phyloP scores from a whole-genome alignment of 2,797 vertebrate species.

The Sternarchorhynchus goeldii region DNA sequence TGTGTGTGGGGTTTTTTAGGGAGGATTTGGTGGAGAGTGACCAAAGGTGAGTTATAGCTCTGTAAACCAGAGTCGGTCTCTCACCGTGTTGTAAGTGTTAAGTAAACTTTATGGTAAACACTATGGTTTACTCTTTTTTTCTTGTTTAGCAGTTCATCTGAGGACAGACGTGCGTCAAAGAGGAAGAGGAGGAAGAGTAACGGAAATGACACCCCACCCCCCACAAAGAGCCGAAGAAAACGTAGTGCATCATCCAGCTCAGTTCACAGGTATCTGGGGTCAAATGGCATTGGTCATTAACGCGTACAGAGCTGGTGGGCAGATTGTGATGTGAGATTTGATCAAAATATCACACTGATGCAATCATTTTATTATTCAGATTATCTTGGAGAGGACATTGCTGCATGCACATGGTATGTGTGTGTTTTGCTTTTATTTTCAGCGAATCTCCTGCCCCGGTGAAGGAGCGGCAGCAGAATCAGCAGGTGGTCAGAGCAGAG shows the following conservation, averaged over 20 bases:
- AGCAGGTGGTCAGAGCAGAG: constrained; percentile 54
- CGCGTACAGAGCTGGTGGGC: no score
- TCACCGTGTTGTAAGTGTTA: not conserved
- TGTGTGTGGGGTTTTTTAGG: constrained; percentile 59
- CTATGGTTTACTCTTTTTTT: not conserved
- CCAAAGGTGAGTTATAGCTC: constrained; percentile 62
- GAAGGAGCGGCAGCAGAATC: constrained; percentile 62
- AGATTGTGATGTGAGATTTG: no score
- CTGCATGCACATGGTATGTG: no score
- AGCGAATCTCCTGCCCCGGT: constrained; percentile 65
- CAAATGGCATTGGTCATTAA: no score
- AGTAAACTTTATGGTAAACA: not conserved
- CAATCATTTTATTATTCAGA: no score
- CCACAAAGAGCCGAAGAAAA: constrained; percentile 55
- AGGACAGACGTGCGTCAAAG: constrained; percentile 75
- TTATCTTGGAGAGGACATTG: no score
- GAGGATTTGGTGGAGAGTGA: constrained; percentile 65
- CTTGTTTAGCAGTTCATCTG: constrained; percentile 67
- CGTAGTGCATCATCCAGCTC: constrained; percentile 70
- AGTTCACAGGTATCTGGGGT: constrained; percentile 63
- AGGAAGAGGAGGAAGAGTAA: constrained; percentile 80
- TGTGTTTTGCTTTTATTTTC: not conserved
- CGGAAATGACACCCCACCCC: constrained; percentile 61
- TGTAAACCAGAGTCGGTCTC: no score
- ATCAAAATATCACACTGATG: no score